A percentile compares a stretch with the other conserved stretches of the same genome.
phyloP scores from a whole-genome alignment of 2,888 invertebrate species.

The Ormyrus pomaceus region DNA sequence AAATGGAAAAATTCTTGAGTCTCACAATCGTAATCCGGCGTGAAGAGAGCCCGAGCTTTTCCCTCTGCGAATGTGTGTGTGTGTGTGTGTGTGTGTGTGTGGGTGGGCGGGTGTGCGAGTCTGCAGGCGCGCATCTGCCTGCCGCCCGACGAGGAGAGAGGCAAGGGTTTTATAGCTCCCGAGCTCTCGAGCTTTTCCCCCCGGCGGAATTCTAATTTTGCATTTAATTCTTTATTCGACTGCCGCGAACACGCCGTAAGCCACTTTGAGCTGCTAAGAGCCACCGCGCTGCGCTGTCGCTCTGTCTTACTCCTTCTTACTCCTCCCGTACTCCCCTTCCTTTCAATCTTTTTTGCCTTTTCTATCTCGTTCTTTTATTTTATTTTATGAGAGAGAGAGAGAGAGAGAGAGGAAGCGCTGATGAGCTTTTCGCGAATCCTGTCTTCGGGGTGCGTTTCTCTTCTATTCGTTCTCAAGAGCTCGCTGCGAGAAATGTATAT shows the following conservation, averaged over 20 bases:
- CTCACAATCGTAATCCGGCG: conserved; percentile 70
- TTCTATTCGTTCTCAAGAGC: background rate
- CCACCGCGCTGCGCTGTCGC: conserved; percentile 2
- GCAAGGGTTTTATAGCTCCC: conserved; percentile 61
- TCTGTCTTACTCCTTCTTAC: background rate
- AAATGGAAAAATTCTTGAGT: conserved; percentile 75
- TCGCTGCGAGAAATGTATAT: background rate
- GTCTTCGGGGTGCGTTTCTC: conserved; percentile 13
- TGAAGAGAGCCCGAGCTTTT: conserved; percentile 52
- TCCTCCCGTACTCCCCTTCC: background rate
- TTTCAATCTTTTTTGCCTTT: background rate
- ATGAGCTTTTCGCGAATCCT: conserved; percentile 53
- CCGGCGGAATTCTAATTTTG: conserved; percentile 65
- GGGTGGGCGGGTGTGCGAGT: too few relatives aligned
- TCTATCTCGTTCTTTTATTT: conserved; percentile 2
- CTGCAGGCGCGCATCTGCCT: too few relatives aligned
- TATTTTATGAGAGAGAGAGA: background rate
- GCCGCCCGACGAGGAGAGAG: background rate
- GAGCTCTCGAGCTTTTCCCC: background rate
- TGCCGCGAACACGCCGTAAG: conserved; percentile 59
- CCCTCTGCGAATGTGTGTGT: background rate
- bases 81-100: too few relatives aligned
- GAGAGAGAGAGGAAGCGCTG: conserved; percentile 16
- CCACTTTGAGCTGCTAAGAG: conserved; percentile 57
- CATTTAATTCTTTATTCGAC: conserved; percentile 66